These are phyloP conservation scores for Mus minutoides DNA, from an alignment of 2,797 vertebrate species.

Conservation along the genomic window DNA sequence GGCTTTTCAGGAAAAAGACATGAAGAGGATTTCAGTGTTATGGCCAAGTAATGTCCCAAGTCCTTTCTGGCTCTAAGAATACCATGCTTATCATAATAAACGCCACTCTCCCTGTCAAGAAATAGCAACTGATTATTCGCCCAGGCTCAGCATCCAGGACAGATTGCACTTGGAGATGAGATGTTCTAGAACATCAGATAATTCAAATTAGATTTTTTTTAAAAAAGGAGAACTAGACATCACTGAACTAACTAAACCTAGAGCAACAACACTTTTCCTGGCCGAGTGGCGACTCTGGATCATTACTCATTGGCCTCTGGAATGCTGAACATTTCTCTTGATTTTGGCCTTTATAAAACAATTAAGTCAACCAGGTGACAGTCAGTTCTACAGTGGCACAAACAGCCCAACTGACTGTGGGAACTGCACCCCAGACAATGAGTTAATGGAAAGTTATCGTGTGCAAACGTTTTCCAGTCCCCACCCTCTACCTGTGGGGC, in stretches of 20 bases:
- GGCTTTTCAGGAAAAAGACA: background rate
- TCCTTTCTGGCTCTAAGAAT: background rate
- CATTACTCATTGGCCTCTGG: background rate
- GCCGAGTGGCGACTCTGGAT: background rate
- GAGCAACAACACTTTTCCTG: background rate
- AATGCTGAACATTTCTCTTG: background rate
- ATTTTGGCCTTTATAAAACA: background rate
- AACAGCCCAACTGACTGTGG: slow-evolving; percentile 33
- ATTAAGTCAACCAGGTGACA: background rate
- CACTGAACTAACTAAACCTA: background rate
- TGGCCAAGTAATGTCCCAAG: background rate
- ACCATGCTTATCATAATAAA: background rate
- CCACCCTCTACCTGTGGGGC: slow-evolving; percentile 52
- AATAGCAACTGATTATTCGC: background rate
- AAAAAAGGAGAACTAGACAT: background rate
- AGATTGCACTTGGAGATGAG: background rate
- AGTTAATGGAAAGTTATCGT: slow-evolving; percentile 62
- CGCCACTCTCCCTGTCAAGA: background rate
- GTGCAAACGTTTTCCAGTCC: slow-evolving; percentile 29
- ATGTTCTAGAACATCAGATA: background rate
- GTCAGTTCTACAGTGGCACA: slow-evolving; percentile 19
- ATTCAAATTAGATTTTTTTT: background rate
- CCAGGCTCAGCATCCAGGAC: background rate
- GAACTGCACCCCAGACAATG: slow-evolving; percentile 41
- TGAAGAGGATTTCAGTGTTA: background rate